Percentiles rank a stretch among this genome's conserved stretches.
phyloP scores from a whole-genome alignment of 2,113 vertebrate genomes.

The Seriola rivoliana region DNA sequence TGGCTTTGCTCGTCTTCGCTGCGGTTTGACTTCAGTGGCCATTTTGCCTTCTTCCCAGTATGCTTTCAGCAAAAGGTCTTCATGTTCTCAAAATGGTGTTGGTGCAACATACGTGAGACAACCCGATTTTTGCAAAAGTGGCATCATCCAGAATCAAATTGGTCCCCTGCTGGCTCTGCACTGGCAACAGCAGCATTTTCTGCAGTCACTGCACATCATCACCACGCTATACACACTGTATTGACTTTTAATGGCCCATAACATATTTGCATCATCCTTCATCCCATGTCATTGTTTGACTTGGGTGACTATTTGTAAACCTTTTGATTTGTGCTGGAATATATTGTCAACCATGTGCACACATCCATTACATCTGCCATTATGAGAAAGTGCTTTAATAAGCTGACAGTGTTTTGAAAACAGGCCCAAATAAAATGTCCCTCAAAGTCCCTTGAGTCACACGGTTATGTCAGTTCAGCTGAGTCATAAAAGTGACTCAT shows the following conservation, averaged over 20 bases:
- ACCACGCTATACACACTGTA: neutral
- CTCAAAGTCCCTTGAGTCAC: neutral
- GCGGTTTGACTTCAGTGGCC: slow-evolving; percentile 7
- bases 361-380: neutral
- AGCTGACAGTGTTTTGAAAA: neutral
- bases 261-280: neutral
- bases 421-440: too few relatives aligned
- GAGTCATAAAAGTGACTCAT: neutral
- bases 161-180: neutral
- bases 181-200: neutral
- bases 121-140: too few relatives aligned
- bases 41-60: slow-evolving; percentile 20
- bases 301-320: neutral
- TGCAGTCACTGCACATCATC: slow-evolving; percentile 2
- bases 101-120: neutral
- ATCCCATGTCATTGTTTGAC: neutral
- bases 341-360: neutral
- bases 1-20: neutral
- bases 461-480: neutral
- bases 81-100: slow-evolving; percentile 3
- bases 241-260: neutral
- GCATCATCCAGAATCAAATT: neutral
- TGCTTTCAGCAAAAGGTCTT: neutral
- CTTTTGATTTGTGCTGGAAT: neutral
- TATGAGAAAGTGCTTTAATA: neutral